Percentiles rank a stretch among this genome's conserved stretches.
phyloP scores from a whole-genome alignment of 2,888 invertebrate genomes.

The Scrobipalpa costella region DNA sequence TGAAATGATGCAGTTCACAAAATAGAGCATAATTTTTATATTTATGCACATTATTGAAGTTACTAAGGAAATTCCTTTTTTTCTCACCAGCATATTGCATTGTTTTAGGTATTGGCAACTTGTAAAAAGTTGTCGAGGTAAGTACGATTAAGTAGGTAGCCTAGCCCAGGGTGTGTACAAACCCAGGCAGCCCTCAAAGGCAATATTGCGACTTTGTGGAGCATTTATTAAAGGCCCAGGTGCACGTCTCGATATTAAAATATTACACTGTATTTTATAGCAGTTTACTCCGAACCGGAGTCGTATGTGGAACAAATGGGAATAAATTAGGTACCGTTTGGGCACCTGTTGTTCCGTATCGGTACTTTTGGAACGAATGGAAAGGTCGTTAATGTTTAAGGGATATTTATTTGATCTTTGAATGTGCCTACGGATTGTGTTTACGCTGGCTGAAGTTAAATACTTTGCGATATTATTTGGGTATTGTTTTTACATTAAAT shows the following conservation, averaged over 20 bases:
- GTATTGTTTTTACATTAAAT: too few relatives aligned
- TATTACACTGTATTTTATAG: slow-evolving; percentile 27
- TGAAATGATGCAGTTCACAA: too few relatives aligned
- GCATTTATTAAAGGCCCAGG: slow-evolving; percentile 44
- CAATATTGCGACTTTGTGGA: slow-evolving; percentile 46
- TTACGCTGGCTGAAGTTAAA: too few relatives aligned
- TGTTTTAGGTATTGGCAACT: too few relatives aligned
- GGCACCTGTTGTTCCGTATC: slow-evolving; percentile 16
- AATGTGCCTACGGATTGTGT: not conserved
- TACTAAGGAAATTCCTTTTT: too few relatives aligned
- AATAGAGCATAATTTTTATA: too few relatives aligned
- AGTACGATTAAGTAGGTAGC: not conserved
- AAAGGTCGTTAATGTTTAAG: not conserved
- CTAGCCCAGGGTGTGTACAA: not conserved
- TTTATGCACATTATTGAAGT: too few relatives aligned
- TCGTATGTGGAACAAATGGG: slow-evolving; percentile 14
- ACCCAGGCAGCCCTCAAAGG: slow-evolving; percentile 43
- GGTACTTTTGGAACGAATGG: not conserved
- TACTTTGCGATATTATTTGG: too few relatives aligned
- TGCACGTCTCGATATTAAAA: slow-evolving; percentile 26
- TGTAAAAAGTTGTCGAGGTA: too few relatives aligned
- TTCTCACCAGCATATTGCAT: too few relatives aligned
- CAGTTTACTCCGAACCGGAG: slow-evolving; percentile 12
- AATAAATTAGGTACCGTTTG: slow-evolving; percentile 9
- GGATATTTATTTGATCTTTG: not conserved